phyloP scores from a whole-genome alignment of 2,113 vertebrate species.

The Thomomys bottae region DNA sequence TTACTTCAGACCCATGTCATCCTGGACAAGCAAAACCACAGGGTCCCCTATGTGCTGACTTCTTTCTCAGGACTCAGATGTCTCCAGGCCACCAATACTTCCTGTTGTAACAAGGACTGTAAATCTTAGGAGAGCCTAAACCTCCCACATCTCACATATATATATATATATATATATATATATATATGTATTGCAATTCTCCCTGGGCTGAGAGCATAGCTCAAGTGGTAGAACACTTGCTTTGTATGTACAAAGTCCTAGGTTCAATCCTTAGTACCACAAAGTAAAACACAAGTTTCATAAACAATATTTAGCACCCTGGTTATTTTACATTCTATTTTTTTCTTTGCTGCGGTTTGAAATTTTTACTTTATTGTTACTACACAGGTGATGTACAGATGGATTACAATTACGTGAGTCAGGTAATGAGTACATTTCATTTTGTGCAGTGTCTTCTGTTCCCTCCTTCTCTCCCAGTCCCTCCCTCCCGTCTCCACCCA shows the following conservation, averaged over 20 bases:
- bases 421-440: no score
- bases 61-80: neutral
- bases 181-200: no score
- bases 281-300: neutral
- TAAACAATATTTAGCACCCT: neutral
- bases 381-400: no score
- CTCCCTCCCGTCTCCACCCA: no score
- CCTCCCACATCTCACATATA: neutral
- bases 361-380: no score
- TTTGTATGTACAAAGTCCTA: no score
- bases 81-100: neutral
- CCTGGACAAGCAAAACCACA: neutral
- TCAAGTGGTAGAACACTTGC: no score
- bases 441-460: no score
- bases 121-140: neutral
- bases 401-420: no score
- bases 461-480: no score
- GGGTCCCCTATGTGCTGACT: neutral
- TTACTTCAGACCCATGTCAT: neutral
- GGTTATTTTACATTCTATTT: neutral
- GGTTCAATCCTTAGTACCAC: no score
- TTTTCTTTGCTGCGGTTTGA: slow-evolving; percentile 20
- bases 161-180: no score
- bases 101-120: neutral
- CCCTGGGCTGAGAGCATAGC: neutral